Evolutionary conservation across 2,888 invertebrate species (phyloP).

Genomic region (Copidosoma aretas): DNA sequence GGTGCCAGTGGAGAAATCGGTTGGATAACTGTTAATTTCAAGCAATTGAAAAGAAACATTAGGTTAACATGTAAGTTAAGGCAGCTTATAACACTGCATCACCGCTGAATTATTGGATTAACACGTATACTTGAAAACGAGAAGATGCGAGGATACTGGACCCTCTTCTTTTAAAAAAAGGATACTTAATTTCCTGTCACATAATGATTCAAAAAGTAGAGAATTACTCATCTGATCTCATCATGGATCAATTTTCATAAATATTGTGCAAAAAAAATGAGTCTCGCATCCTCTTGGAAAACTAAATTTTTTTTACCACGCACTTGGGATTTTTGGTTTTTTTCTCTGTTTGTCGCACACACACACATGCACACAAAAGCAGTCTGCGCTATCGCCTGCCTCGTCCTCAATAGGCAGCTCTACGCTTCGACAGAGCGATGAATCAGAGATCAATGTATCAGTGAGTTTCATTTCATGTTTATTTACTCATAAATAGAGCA

Average conservation of each 20-base stretch:
- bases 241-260: not conserved
- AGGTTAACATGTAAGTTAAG: conserved; percentile 20
- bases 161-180: not conserved
- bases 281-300: not conserved
- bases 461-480: conserved; percentile 51
- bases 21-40: conserved; percentile 12
- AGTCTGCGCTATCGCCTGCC: conserved; percentile 57
- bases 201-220: too few species aligned
- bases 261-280: not conserved
- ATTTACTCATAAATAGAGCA: conserved; percentile 29
- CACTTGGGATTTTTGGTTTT: conserved; percentile 61
- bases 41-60: conserved; percentile 22
- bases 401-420: conserved; percentile 52
- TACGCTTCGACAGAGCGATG: conserved; percentile 49
- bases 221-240: not conserved
- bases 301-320: conserved; percentile 47
- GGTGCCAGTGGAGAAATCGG: not conserved
- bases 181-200: too few species aligned
- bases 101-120: conserved; percentile 51
- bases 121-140: conserved; percentile 50
- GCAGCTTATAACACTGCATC: conserved; percentile 48
- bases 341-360: conserved; percentile 42
- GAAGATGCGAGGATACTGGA: conserved; percentile 21
- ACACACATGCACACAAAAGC: conserved; percentile 46
- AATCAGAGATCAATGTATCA: conserved; percentile 53